Percentiles rank a stretch among this genome's conserved stretches.
Conservation (phyloP, 2,113 vertebrate species). For the Oxygymnocypris stewartii region DNA sequence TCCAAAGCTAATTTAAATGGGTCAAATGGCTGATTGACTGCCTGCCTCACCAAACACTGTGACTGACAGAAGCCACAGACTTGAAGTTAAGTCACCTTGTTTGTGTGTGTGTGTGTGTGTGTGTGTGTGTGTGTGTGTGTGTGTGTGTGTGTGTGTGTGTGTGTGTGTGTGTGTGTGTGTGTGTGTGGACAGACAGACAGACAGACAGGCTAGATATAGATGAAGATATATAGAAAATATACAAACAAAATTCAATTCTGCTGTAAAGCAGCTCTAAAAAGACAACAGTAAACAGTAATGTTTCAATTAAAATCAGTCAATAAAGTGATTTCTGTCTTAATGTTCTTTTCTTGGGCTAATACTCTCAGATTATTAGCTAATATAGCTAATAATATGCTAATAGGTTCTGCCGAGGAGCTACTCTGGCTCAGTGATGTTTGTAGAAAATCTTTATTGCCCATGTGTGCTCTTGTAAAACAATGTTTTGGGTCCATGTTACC, state of each 20-base stretch:
- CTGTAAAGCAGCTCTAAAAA: not conserved
- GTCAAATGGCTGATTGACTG: slow-evolving; percentile 26
- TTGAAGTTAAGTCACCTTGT: not conserved
- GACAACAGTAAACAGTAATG: not conserved
- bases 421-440: too few species aligned
- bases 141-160: too few species aligned
- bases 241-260: not conserved
- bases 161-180: too few species aligned
- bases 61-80: slow-evolving; percentile 18
- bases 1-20: slow-evolving; percentile 44
- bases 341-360: not conserved
- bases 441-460: not conserved
- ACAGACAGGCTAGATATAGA: too few species aligned
- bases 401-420: not conserved
- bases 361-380: not conserved
- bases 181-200: too few species aligned
- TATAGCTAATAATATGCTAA: not conserved
- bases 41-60: slow-evolving; percentile 17
- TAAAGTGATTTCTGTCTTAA: not conserved
- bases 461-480: not conserved
- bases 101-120: too few species aligned
- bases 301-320: not conserved
- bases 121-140: too few species aligned
- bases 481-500: not conserved
- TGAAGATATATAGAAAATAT: too few species aligned